Base-by-base conservation (phyloP, 2,888 invertebrate species). In the Coecobrya sp. region DNA sequence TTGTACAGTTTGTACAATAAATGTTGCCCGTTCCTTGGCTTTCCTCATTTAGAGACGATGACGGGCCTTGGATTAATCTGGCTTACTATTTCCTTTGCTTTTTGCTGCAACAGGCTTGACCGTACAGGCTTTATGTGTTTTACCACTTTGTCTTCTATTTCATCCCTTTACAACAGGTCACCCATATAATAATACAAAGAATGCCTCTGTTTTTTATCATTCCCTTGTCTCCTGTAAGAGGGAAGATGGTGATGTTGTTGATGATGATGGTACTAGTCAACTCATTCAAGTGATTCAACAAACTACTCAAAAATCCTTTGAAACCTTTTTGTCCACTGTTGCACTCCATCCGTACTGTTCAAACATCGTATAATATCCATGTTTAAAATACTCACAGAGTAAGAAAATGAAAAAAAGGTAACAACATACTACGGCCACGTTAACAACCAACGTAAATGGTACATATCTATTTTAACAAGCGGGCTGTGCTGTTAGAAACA, bases 111-210 rank as follows among this genome's bases (percentile, higher is more conserved):
- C 59, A 42, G 52, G 81, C 81, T 81, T 55, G n/a, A 55, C 81
- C 25, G 30, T 81, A 42, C 19, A 82, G 62, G 65, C 76, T 88
- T 59, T 45, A 30, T 87, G 76, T 89, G 82, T 84, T 89, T 89
- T 89, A 89, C 84, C 73, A 89, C 73, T 82, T 73, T 70, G 52
- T 52, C 59, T 76, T 87, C 76, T 25, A 19, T 68, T 36, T 73
- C 59, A 45, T 82, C 27, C 42, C 45, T 68, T 85, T 65, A 68
- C 36, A 70, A 70, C 82, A 59, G 68, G 79, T 88, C 68, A 88
- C 79, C 76, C 65, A 73, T 73, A 55, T 65, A 86, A 52, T 16
- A 68, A 76, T 65, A 76, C 65, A 79, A 76, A 45, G 76, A 62
- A 87, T 45, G n/a, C 30, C 76, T 86, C 70, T 49, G 59, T 79